Conservation (phyloP, 2,888 invertebrate species). For the Dioctria linearis region DNA sequence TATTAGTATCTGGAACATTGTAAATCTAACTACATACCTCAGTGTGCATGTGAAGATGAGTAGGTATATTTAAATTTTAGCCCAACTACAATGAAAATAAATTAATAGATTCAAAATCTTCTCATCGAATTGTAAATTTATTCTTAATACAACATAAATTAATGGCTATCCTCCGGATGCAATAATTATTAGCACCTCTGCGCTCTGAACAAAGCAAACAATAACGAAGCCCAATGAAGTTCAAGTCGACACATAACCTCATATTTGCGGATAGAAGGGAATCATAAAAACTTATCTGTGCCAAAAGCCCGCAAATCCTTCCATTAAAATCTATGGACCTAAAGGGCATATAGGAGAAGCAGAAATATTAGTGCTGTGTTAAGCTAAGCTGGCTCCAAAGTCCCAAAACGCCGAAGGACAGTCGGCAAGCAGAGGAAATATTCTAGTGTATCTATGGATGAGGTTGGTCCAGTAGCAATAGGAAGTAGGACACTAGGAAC, state of each 20-base stretch:
- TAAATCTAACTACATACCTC: too few species aligned
- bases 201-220: background rate
- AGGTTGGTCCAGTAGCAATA: constrained; percentile 6
- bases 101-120: too few species aligned
- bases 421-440: constrained; percentile 9
- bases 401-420: constrained; percentile 13
- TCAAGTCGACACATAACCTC: constrained; percentile 32
- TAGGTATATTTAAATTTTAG: too few species aligned
- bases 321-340: constrained; percentile 47
- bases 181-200: background rate
- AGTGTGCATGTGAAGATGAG: too few species aligned
- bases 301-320: constrained; percentile 43
- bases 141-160: background rate
- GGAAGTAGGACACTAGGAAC: background rate
- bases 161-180: background rate
- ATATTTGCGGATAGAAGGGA: constrained; percentile 17
- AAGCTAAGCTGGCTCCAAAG: constrained; percentile 26
- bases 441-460: constrained; percentile 8
- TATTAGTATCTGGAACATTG: too few species aligned
- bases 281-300: constrained; percentile 32
- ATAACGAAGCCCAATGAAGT: background rate
- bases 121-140: too few species aligned
- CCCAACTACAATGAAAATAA: too few species aligned
- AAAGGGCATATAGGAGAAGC: constrained; percentile 23
- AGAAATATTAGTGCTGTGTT: constrained; percentile 29